Percentiles rank a stretch among this genome's conserved stretches.
Conservation (phyloP, 2,113 vertebrate species). For the Seriola quinqueradiata region DNA sequence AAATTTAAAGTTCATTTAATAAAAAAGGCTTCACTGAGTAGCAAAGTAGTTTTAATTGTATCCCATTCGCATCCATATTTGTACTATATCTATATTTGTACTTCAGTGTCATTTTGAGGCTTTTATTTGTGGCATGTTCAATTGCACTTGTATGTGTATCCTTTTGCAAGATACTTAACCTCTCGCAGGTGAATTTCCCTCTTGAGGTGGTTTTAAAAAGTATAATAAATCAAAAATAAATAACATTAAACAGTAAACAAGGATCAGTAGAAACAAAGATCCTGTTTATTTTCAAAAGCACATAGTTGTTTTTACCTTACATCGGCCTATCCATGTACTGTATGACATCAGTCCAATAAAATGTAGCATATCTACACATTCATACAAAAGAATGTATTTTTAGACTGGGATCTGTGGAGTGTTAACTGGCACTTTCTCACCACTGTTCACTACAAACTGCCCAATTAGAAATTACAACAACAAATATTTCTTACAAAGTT, state of each 20-base stretch:
- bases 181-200: background rate
- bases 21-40: constrained; percentile 10
- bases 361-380: background rate
- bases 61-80: background rate
- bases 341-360: background rate
- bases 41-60: background rate
- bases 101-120: background rate
- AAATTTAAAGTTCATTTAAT: constrained; percentile 37
- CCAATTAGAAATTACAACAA: no score
- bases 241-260: background rate
- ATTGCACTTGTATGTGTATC: background rate
- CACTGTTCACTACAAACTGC: background rate
- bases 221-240: constrained; percentile 5
- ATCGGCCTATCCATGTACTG: background rate
- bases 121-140: background rate
- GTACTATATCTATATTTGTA: no score
- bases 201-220: background rate
- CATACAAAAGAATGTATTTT: background rate
- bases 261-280: background rate
- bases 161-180: background rate
- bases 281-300: background rate
- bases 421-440: no score
- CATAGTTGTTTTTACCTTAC: background rate
- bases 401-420: background rate
- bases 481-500: no score